Base-by-base conservation (phyloP, 2,113 vertebrate species). In the Anarhynchus alexandrinus region DNA sequence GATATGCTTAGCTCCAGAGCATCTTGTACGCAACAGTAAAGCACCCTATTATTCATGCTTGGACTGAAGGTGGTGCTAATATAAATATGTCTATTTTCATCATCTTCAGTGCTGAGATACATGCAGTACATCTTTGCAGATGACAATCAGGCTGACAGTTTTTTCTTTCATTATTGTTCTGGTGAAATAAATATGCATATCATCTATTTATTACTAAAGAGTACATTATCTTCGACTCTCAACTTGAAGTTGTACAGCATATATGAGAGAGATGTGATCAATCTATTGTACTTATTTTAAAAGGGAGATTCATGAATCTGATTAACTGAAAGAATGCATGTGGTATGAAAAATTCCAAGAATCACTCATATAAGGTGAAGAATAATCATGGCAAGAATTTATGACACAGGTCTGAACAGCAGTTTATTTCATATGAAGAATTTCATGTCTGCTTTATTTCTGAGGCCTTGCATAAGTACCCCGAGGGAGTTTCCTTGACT, bases 61-160 rank as follows among this genome's bases (percentile, higher is more conserved):
- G 69, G 77, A 79, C 72, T 86, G 69, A 94, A 91, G 47, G 80
- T 74, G 80, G 72, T 92, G 72, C 30, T 93, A 81, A 94, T 72
- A 69, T 92, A 93, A 94, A 96, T 86, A 86, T 22, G 36, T 64
- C 77, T 94, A 57, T 96, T 96, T 96, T 82, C 59, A 88, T 88
- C 54, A n/a, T 84, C 52, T 74, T 92, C 86, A 29, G 25, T 1
- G 1, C 47, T 88, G 69, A 93, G 51, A 47, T 67, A 90, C 51
- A 66, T 84, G 82, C 81, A 90, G 80, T 79, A 93, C 40, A 76
- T 90, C 66, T 90, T 88, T 78, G 52, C 47, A 88, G 59, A 86
- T 89, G 88, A 92, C 82, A 94, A 92, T 84, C 82, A 91, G 57
- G 65, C 65, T 96, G 64, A 86, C 86, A 94, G 69, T n/a, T 93